phyloP scores from a whole-genome alignment of 2,888 invertebrate species.

The Glyphotaelius pellucidus region DNA sequence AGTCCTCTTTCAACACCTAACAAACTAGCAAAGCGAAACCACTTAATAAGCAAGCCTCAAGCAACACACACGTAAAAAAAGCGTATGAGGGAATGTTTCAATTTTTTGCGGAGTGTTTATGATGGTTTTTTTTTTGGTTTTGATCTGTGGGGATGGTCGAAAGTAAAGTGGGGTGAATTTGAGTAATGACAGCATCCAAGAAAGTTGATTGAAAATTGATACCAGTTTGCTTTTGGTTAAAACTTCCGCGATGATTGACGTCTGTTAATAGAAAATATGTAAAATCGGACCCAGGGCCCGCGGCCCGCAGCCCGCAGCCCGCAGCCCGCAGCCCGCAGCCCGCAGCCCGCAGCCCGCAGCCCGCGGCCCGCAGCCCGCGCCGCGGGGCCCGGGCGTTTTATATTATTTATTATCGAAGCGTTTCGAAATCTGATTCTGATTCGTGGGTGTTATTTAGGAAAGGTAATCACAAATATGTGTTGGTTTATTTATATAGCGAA shows the following conservation, averaged over 20 bases:
- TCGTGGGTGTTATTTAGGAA: neutral
- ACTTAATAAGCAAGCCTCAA: neutral
- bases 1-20: constrained; percentile 11
- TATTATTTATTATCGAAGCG: neutral
- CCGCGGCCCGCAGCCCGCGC: too few relatives aligned
- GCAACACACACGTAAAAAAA: neutral
- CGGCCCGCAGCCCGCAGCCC: too few relatives aligned
- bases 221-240: constrained; percentile 43
- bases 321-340: too few relatives aligned
- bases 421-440: neutral
- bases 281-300: neutral
- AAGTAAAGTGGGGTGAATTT: constrained; percentile 40
- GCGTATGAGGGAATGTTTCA: neutral
- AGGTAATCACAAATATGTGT: neutral
- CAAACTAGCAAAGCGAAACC: neutral
- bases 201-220: constrained; percentile 58
- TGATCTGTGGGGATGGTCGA: neutral
- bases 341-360: too few relatives aligned
- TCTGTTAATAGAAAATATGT: constrained; percentile 47
- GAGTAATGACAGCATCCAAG: constrained; percentile 53
- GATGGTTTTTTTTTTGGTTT: neutral
- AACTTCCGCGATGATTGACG: constrained; percentile 42
- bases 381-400: neutral
- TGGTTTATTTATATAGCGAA: neutral
- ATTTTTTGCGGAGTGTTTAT: neutral